phyloP scores from a whole-genome alignment of 2,888 invertebrate species.

The Microctonus brassicae region DNA sequence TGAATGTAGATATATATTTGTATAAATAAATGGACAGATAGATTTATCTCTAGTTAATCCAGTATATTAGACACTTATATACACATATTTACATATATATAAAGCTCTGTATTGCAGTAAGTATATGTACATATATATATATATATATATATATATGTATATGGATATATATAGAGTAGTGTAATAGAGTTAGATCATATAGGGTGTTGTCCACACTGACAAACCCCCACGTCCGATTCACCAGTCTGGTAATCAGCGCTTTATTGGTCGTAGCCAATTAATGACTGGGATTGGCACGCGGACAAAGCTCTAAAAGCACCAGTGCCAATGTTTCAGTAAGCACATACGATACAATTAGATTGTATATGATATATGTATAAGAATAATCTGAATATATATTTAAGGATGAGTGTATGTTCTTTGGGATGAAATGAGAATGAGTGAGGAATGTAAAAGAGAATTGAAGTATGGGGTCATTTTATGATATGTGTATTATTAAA shows the following conservation, averaged over 20 bases:
- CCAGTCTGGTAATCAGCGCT: slow-evolving; percentile 61
- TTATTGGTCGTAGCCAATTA: slow-evolving; percentile 65
- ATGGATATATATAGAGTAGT: neutral
- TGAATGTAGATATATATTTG: neutral
- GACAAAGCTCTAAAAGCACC: slow-evolving; percentile 51
- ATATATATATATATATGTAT: too few species aligned
- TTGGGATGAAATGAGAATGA: slow-evolving; percentile 7
- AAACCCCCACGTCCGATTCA: slow-evolving; percentile 44
- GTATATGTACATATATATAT: too few species aligned
- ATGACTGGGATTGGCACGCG: slow-evolving; percentile 62
- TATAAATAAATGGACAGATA: too few species aligned
- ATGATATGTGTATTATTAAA: too few species aligned
- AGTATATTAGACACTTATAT: neutral
- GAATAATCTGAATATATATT: neutral
- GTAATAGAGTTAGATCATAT: neutral
- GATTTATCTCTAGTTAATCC: neutral
- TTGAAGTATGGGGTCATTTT: too few species aligned
- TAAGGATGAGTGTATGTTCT: neutral
- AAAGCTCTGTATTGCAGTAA: too few species aligned
- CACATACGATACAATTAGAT: neutral
- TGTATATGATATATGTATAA: neutral
- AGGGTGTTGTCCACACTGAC: slow-evolving; percentile 16
- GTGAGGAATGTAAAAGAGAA: neutral
- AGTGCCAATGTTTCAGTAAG: slow-evolving; percentile 20
- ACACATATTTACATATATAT: neutral